Percentiles rank a stretch among this genome's conserved stretches.
Evolutionary conservation across 53 echinoderm and acorn worm species (phyloP).

Genomic region (Echinometra lucunter): DNA sequence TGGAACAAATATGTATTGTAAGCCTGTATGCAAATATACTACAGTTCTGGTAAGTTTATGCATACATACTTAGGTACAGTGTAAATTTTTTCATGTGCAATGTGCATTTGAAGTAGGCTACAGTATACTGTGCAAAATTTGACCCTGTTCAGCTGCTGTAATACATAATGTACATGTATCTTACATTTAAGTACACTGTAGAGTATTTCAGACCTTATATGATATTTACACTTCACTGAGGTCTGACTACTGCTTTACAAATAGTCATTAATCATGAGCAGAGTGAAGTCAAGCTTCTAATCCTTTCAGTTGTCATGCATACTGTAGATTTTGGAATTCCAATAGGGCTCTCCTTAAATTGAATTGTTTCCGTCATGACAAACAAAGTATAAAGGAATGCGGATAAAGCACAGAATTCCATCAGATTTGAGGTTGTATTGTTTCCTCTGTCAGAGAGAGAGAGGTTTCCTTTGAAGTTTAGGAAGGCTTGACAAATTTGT

Average conservation of each 20-base stretch:
- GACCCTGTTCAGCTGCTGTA: too few relatives aligned
- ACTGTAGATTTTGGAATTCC: background rate
- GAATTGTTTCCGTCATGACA: background rate
- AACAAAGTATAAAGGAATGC: background rate
- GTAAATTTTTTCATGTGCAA: background rate
- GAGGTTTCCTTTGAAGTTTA: background rate
- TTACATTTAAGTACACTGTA: too few relatives aligned
- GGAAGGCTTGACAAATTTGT: background rate
- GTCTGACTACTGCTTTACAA: background rate
- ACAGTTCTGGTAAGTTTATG: background rate
- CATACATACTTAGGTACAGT: background rate
- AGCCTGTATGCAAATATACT: too few relatives aligned
- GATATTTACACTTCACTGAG: too few relatives aligned
- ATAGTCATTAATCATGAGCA: background rate
- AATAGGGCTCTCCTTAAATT: background rate
- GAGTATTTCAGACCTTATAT: too few relatives aligned
- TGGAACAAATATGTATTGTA: too few relatives aligned
- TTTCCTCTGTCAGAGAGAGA: background rate
- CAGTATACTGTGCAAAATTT: background rate
- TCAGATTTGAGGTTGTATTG: background rate
- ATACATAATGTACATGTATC: too few relatives aligned
- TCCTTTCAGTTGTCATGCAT: background rate
- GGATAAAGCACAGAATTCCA: conserved; percentile 2
- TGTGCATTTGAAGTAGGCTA: background rate
- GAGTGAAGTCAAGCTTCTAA: conserved; percentile 19